Evolutionary conservation across 2,888 invertebrate genomes (phyloP).

Genomic region (Nomada hirtipes): DNA sequence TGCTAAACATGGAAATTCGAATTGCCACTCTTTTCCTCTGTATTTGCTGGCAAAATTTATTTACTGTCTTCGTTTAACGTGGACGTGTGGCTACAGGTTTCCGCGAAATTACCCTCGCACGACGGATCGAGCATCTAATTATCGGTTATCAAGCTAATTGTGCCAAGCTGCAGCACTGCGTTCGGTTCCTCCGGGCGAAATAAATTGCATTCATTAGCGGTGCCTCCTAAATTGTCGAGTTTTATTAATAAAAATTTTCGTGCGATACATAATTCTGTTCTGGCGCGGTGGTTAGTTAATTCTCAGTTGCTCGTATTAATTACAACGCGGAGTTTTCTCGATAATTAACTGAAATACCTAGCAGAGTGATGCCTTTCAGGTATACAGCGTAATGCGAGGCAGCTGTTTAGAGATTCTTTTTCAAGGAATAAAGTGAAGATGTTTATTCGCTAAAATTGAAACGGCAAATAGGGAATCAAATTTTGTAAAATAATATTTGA

Average conservation of each 20-base stretch:
- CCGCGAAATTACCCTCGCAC: constrained; percentile 24
- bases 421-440: background rate
- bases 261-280: background rate
- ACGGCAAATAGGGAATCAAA: too few relatives aligned
- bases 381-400: background rate
- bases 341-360: constrained; percentile 2
- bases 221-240: constrained; percentile 27
- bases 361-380: background rate
- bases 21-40: background rate
- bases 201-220: constrained; percentile 42
- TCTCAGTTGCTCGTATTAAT: constrained; percentile 19
- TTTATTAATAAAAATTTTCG: constrained; percentile 44
- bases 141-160: constrained; percentile 38
- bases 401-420: background rate
- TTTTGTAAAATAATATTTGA: too few relatives aligned
- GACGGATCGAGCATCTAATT: constrained; percentile 21
- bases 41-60: constrained; percentile 25
- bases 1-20: background rate
- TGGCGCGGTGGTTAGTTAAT: constrained; percentile 9
- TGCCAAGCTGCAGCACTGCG: constrained; percentile 15
- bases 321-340: background rate
- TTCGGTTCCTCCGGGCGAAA: constrained; percentile 12
- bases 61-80: constrained; percentile 7
- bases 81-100: background rate
- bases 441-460: too few relatives aligned